phyloP scores from a whole-genome alignment of 2,113 vertebrate genomes.

The Morphnarchus princeps region DNA sequence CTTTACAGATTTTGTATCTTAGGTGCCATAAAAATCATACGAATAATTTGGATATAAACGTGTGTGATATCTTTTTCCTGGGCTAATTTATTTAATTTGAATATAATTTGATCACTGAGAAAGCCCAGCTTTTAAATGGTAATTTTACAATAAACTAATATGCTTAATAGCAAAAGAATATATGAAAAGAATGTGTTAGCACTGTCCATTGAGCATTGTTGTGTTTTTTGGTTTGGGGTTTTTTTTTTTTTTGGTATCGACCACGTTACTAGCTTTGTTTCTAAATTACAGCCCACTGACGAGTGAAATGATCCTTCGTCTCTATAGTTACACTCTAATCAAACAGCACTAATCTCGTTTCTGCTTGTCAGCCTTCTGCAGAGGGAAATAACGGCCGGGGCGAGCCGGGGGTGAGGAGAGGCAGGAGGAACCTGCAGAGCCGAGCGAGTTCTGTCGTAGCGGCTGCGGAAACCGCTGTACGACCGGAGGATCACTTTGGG shows the following conservation, averaged over 20 bases:
- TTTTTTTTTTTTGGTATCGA: rapidly evolving
- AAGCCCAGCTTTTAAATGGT: neutral
- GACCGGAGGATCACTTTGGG: neutral
- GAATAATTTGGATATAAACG: neutral
- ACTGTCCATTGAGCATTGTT: neutral
- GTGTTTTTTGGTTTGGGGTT: neutral
- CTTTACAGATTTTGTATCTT: neutral
- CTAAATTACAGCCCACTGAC: neutral
- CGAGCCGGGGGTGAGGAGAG: neutral
- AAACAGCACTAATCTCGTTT: neutral
- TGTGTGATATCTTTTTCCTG: neutral
- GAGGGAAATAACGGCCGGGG: neutral
- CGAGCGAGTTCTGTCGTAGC: neutral
- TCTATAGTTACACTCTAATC: neutral
- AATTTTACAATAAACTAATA: neutral
- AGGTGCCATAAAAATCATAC: neutral
- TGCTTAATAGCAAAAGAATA: neutral
- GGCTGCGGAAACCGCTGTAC: neutral
- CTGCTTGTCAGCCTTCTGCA: neutral
- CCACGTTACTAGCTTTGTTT: neutral
- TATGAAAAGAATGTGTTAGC: neutral
- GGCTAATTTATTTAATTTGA: neutral
- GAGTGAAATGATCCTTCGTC: neutral
- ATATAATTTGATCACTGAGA: neutral
- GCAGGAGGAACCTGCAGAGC: neutral